Evolutionary conservation across 2,888 invertebrate genomes (phyloP).

Genomic region (Caenorhabditis sp.): DNA sequence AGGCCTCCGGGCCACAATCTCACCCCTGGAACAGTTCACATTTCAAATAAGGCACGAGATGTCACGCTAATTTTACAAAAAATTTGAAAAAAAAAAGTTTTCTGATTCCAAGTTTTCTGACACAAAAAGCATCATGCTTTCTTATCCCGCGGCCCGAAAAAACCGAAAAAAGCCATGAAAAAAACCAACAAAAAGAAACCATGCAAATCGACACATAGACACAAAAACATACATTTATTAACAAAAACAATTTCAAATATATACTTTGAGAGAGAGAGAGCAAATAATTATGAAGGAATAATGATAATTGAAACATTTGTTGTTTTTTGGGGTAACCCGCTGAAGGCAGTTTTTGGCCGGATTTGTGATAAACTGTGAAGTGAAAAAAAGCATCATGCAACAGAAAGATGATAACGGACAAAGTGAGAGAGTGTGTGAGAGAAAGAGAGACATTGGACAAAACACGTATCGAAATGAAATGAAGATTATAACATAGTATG

Average conservation of each 20-base stretch:
- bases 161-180: conserved; percentile 20
- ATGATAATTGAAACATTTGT: not conserved
- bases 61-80: too few species aligned
- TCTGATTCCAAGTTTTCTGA: too few species aligned
- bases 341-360: not conserved
- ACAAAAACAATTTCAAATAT: not conserved
- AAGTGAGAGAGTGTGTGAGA: not conserved
- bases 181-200: conserved; percentile 7
- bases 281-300: not conserved
- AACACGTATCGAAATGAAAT: not conserved
- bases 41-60: too few species aligned
- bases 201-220: not conserved
- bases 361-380: not conserved
- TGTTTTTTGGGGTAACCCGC: not conserved
- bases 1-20: too few species aligned
- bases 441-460: not conserved
- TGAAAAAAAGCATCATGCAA: not conserved
- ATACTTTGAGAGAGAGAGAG: too few species aligned
- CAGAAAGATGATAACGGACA: not conserved
- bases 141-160: too few species aligned
- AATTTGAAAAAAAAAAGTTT: too few species aligned
- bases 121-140: too few species aligned
- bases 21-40: too few species aligned
- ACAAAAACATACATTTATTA: not conserved
- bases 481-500: not conserved